phyloP scores from a whole-genome alignment of 2,797 vertebrate genomes.

The Crax fasciolata region DNA sequence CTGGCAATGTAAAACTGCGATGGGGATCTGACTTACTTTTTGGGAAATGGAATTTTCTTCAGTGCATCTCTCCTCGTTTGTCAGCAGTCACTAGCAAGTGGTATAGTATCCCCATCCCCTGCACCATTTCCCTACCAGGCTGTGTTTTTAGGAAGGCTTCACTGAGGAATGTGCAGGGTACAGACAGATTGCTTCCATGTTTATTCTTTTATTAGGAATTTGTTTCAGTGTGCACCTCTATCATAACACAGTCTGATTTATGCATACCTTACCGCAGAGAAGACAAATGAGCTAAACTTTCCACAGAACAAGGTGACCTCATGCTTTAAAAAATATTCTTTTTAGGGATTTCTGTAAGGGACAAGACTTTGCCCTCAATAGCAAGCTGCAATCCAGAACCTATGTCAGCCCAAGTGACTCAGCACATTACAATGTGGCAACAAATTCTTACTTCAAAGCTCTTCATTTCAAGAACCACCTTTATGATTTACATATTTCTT shows the following conservation, averaged over 20 bases:
- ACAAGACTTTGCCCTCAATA: background rate
- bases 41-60: background rate
- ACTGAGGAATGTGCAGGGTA: constrained; percentile 28
- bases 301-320: constrained; percentile 37
- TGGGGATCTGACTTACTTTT: background rate
- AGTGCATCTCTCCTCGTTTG: background rate
- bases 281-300: constrained; percentile 31
- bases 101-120: background rate
- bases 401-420: constrained; percentile 5
- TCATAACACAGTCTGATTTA: constrained; percentile 68
- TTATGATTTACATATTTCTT: background rate
- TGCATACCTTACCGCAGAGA: constrained; percentile 18
- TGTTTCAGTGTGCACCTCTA: constrained; percentile 48
- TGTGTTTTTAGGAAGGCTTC: background rate
- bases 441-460: constrained; percentile 10
- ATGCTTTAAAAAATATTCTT: background rate
- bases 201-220: constrained; percentile 62
- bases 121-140: background rate
- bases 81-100: background rate
- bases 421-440: constrained; percentile 21
- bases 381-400: constrained; percentile 6
- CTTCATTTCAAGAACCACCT: constrained; percentile 27
- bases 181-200: constrained; percentile 52
- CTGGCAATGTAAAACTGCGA: background rate
- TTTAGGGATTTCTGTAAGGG: background rate